A percentile compares a stretch with the other conserved stretches of the same genome.
Conservation (phyloP, 1,140 invertebrate genomes). For the Heliothis virescens region DNA sequence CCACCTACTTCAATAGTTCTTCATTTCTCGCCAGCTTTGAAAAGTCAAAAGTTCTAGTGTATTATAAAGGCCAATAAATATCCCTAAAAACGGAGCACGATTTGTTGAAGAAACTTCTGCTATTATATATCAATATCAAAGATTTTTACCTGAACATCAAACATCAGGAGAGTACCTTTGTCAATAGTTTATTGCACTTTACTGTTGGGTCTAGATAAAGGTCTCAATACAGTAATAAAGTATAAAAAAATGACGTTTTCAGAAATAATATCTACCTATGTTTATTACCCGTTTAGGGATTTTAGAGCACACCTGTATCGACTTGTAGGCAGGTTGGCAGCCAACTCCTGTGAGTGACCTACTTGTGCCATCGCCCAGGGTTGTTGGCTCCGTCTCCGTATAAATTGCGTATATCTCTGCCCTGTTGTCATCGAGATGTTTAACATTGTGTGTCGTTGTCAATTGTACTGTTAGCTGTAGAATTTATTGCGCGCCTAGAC, state of each 20-base stretch:
- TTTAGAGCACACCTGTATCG: constrained; percentile 23
- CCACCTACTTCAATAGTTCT: background rate
- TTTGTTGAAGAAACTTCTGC: no score
- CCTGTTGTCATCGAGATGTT: constrained; percentile 48
- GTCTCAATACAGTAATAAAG: background rate
- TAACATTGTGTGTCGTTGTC: constrained; percentile 41
- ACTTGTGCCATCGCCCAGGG: constrained; percentile 33
- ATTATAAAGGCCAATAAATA: background rate
- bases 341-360: constrained; percentile 48
- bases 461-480: background rate
- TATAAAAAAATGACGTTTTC: background rate
- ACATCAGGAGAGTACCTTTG: no score
- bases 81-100: background rate
- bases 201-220: no score
- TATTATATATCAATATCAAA: no score
- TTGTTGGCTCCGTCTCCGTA: constrained; percentile 50
- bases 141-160: no score
- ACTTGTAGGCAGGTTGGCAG: constrained; percentile 15
- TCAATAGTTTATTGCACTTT: no score
- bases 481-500: constrained; percentile 26
- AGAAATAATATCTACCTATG: background rate
- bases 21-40: background rate
- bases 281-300: background rate
- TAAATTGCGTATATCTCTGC: constrained; percentile 51
- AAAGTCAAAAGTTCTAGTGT: background rate